Evolutionary conservation across 2,888 invertebrate genomes (phyloP).

Genomic region (Colletes collaris): DNA sequence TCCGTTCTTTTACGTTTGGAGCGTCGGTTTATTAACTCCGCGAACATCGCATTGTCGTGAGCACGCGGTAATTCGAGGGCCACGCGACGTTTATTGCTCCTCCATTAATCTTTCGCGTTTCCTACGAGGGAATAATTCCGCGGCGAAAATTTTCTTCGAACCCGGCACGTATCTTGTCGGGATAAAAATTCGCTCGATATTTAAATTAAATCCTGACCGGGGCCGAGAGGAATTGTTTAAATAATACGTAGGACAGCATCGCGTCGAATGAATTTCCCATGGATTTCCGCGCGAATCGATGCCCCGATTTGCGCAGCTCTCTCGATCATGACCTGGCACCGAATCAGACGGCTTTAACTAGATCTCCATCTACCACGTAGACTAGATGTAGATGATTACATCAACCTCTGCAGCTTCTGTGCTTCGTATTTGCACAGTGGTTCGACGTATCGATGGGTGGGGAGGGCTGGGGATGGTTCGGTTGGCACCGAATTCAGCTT

Average conservation of each 20-base stretch:
- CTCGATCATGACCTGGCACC: slow-evolving; percentile 39
- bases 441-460: slow-evolving; percentile 39
- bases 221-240: background rate
- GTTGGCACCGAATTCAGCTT: slow-evolving; percentile 34
- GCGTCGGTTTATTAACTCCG: slow-evolving; percentile 32
- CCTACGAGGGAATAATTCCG: background rate
- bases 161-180: background rate
- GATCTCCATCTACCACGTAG: slow-evolving; percentile 48
- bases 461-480: background rate
- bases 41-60: background rate
- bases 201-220: no score
- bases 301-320: slow-evolving; percentile 29
- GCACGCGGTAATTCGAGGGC: background rate
- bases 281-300: background rate
- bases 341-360: slow-evolving; percentile 58
- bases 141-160: background rate
- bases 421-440: slow-evolving; percentile 53
- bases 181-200: no score
- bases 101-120: slow-evolving; percentile 7
- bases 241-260: slow-evolving; percentile 3
- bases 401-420: slow-evolving; percentile 39
- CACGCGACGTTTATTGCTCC: slow-evolving; percentile 11
- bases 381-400: slow-evolving; percentile 57
- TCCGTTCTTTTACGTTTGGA: slow-evolving; percentile 50
- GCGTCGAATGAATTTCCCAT: slow-evolving; percentile 6